These are phyloP conservation scores for Catharus ustulatus DNA, from an alignment of 2,797 vertebrate genomes.

Conservation along the genomic window DNA sequence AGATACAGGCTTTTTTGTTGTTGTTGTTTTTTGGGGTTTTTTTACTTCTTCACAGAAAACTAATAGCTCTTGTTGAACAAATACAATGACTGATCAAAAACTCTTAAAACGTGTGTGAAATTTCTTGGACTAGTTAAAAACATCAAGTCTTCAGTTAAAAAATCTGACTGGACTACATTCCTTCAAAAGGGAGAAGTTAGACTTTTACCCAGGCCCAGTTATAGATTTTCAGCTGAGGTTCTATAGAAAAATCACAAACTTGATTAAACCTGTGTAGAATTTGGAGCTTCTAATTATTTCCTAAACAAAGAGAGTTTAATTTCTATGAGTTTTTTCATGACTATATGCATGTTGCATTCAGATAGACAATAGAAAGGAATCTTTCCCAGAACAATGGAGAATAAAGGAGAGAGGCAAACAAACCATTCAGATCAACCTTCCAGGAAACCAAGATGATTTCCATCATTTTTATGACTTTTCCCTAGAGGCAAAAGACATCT, in stretches of 20 bases:
- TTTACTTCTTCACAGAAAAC: not conserved
- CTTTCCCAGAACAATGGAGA: not conserved
- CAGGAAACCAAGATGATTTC: slow-evolving; percentile 82
- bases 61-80: not conserved
- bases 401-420: not conserved
- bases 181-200: not conserved
- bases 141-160: not conserved
- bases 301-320: not conserved
- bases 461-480: slow-evolving; percentile 86
- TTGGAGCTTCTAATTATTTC: not conserved
- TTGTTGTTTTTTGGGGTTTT: not conserved
- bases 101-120: not conserved
- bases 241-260: not conserved
- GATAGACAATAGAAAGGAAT: not conserved
- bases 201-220: not conserved
- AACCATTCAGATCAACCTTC: slow-evolving; percentile 74
- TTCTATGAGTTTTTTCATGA: not conserved
- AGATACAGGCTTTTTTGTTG: not conserved
- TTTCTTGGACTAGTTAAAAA: not conserved
- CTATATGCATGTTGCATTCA: not conserved
- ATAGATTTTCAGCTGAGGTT: not conserved
- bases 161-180: not conserved
- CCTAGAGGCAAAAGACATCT: slow-evolving; percentile 85
- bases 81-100: not conserved
- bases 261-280: not conserved